Base-by-base conservation (phyloP, 2,888 invertebrate genomes). In the Subacronicta megacephala region DNA sequence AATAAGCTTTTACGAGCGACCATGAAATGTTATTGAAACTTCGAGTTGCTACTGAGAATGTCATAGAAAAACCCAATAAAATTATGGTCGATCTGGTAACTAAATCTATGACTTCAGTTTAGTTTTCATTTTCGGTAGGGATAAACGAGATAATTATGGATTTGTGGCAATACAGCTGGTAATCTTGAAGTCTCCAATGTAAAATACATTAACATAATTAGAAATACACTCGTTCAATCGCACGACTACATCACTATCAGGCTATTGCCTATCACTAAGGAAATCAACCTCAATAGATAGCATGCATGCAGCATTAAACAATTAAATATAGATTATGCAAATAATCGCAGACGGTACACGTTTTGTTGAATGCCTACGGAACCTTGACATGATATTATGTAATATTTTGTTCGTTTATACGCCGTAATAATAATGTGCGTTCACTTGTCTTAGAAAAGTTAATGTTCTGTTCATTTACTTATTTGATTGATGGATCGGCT, bases 321-420 rank as follows among this genome's bases (percentile, higher is more conserved):
- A 87, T 86, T 84, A 83, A 82, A 84, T 76, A 81, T 70, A 81
- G 77, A 83, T 87, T 88, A 88, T 88, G 84, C 81, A 84, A 88
- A 87, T 84, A 64, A 72, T 56, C 54, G 59, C 50, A 31, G 10
- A 42, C 67, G 60, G 75, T 83, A 75, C 79, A 77, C 74, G 74
- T 68, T 55, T 59, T 61, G 17, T 55, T 51, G 41, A 62, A 68
- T 80, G 80, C 77, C 62, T 57, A 35, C 5, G 10, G 37, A 75
- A 63, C 89, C 88, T 88, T 89, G 89, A 82, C 87, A 86, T 56
- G 37, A 50, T 58, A 60, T 40, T 56, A 65, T 58, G 55, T 60
- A 55, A 53, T n/a, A n/a, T n/a, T 42, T 37, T 31, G 37, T 54
- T 61, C 20, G 13, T 23, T 55, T 40, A 40, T 16, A 40, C 13